These are phyloP conservation scores for Macrosiphum euphorbiae DNA, from an alignment of 2,888 invertebrate genomes.

Conservation along the genomic window DNA sequence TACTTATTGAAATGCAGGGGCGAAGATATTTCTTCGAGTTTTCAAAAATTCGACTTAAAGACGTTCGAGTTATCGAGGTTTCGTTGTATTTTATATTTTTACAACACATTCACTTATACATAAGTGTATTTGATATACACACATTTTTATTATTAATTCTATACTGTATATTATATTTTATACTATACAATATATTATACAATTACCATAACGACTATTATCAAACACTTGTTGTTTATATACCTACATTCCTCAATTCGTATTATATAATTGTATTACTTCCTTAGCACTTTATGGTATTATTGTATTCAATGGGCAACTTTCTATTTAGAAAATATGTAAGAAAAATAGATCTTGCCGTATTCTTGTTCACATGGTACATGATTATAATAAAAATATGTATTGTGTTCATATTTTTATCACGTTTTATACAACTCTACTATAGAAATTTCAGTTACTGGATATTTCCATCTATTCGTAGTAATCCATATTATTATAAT, in stretches of 20 bases:
- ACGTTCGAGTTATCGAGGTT: too few relatives aligned
- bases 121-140: neutral
- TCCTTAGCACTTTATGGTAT: neutral
- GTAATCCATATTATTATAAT: neutral
- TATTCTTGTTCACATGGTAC: neutral
- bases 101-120: neutral
- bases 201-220: neutral
- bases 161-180: neutral
- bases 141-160: neutral
- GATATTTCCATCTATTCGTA: neutral
- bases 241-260: neutral
- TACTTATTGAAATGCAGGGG: too few relatives aligned
- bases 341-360: neutral
- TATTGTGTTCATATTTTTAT: neutral
- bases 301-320: neutral
- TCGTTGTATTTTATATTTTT: too few relatives aligned
- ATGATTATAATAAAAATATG: neutral
- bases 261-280: neutral
- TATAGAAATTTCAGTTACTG: too few relatives aligned
- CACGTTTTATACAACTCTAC: neutral
- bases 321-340: neutral
- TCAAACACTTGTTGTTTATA: neutral
- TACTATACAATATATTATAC: too few relatives aligned
- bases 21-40: too few relatives aligned
- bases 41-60: too few relatives aligned